Percentiles rank a stretch among this genome's conserved stretches.
Evolutionary conservation across 2,797 vertebrate genomes (phyloP).

Genomic region (Denticeps clupeoides): DNA sequence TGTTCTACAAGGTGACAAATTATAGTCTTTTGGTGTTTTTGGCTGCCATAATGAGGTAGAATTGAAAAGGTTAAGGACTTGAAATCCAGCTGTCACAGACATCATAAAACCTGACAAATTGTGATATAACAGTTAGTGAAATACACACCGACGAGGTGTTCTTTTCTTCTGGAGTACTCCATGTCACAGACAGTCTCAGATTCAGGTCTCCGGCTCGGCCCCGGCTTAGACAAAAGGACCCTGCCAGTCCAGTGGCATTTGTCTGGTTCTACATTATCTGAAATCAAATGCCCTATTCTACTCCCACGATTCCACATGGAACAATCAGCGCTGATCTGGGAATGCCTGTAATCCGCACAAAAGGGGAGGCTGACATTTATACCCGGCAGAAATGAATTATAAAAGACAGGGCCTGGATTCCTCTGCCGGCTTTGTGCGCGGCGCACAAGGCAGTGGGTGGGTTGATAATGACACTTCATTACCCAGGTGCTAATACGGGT

Average conservation of each 20-base stretch:
- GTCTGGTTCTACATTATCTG: constrained; percentile 63
- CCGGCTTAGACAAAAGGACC: constrained; percentile 48
- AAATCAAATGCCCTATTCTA: constrained; percentile 68
- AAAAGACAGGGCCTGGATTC: constrained; percentile 50
- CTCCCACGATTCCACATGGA: constrained; percentile 54
- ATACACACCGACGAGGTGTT: constrained; percentile 48
- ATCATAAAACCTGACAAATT: constrained; percentile 65
- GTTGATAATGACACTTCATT: constrained; percentile 64
- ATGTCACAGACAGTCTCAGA: constrained; percentile 48
- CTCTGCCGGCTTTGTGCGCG: constrained; percentile 50
- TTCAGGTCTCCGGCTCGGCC: constrained; percentile 46
- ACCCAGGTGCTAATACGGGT: constrained; percentile 54
- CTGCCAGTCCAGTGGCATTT: constrained; percentile 54
- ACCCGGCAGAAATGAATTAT: constrained; percentile 55
- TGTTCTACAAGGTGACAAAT: constrained; percentile 45
- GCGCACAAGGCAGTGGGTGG: constrained; percentile 50
- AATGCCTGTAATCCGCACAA: constrained; percentile 63
- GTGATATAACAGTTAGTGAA: constrained; percentile 55
- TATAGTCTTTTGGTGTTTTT: constrained; percentile 35
- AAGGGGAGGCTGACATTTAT: constrained; percentile 64
- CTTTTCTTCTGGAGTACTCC: constrained; percentile 36
- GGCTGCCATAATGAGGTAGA: constrained; percentile 42
- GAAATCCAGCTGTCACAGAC: constrained; percentile 53
- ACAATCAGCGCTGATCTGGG: constrained; percentile 62
- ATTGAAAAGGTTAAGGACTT: constrained; percentile 52